These are phyloP conservation scores for Pholis gunnellus DNA, from an alignment of 2,113 vertebrate species.

Conservation along the genomic window DNA sequence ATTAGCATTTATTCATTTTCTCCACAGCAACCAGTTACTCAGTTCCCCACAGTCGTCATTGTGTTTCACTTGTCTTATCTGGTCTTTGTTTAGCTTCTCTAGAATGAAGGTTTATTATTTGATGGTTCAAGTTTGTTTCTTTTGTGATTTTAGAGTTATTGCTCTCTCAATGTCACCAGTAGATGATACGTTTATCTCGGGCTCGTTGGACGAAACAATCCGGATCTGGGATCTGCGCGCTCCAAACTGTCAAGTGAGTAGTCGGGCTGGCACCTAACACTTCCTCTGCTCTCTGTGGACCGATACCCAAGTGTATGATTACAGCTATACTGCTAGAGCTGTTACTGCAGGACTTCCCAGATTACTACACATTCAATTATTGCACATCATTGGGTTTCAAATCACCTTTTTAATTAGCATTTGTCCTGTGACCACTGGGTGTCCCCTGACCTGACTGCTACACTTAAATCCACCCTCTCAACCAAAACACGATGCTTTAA, in stretches of 20 bases:
- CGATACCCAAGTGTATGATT: conserved; percentile 25
- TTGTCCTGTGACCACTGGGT: conserved; percentile 40
- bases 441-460: conserved; percentile 26
- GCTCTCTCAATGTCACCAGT: conserved; percentile 99
- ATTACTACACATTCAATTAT: background rate
- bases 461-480: background rate
- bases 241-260: conserved; percentile 92
- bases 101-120: background rate
- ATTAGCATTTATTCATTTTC: background rate
- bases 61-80: background rate
- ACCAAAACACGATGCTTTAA: background rate
- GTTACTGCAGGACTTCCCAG: background rate
- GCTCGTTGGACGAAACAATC: conserved; percentile 97
- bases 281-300: conserved; percentile 7
- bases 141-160: conserved; percentile 87
- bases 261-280: conserved; percentile 17
- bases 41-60: background rate
- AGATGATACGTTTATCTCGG: conserved; percentile 97
- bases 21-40: background rate
- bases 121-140: background rate
- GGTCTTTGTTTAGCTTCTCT: background rate
- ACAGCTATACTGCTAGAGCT: background rate
- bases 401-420: background rate
- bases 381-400: background rate
- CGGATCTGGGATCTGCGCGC: conserved; percentile 97